phyloP scores from a whole-genome alignment of 2,797 vertebrate species.

The Muscicapa striata region DNA sequence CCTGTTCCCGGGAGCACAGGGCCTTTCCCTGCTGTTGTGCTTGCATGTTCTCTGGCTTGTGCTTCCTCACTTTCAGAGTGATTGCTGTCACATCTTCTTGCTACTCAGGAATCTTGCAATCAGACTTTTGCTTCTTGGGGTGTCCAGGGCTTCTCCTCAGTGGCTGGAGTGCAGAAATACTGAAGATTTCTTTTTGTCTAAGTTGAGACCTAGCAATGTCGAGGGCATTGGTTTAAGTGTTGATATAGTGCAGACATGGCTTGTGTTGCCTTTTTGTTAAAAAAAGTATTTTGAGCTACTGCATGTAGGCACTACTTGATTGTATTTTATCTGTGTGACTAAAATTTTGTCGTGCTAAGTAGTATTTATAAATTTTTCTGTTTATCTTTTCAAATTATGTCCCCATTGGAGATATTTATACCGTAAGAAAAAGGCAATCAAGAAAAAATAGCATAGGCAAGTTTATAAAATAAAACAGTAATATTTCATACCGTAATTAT shows the following conservation, averaged over 20 bases:
- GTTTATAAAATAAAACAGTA: not conserved
- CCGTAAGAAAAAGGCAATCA: not conserved
- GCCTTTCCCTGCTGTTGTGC: fast-evolving
- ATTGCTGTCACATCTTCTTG: not conserved
- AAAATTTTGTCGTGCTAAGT: not conserved
- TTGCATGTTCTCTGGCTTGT: fast-evolving
- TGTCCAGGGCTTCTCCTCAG: not conserved
- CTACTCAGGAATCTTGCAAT: not conserved
- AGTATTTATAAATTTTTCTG: not conserved
- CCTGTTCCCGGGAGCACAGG: fast-evolving
- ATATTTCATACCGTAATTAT: not conserved
- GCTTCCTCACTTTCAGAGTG: fast-evolving
- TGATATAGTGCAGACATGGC: not conserved
- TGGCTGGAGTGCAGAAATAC: not conserved
- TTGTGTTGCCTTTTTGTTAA: not conserved
- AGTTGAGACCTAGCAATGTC: not conserved
- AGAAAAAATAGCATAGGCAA: not conserved
- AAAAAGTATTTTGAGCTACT: not conserved
- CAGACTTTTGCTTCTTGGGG: not conserved
- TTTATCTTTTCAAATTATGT: not conserved
- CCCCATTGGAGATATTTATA: not conserved
- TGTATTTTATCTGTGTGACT: not conserved
- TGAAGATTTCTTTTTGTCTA: not conserved
- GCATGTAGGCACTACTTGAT: not conserved
- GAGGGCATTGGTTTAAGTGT: not conserved